Base-by-base conservation (phyloP, 2,888 invertebrate genomes). In the Omphaloscelis lunosa region DNA sequence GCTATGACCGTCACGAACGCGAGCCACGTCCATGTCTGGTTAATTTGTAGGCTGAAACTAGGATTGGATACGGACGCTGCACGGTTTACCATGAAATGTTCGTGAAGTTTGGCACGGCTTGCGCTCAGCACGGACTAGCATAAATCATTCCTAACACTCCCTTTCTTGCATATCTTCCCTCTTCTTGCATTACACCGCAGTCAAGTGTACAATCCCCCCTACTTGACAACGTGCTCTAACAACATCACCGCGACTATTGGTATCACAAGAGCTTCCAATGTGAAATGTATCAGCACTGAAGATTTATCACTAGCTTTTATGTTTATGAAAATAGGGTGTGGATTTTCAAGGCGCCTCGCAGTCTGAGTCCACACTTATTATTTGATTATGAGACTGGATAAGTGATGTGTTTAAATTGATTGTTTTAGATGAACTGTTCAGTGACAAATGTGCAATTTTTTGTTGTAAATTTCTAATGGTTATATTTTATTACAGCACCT, bases 241-340 rank as follows among this genome's bases (percentile, higher is more conserved):
- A 85, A 85, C 78, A 88, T 80, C 73, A 84, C 75, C 65, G 63
- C 76, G 75, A 82, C 76, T 83, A 86, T 84, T 84, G 85, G 85
- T 83, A 83, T 76, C 75, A 68, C 80, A 65, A 85, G 82, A 87
- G 76, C 77, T 87, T 72, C 72, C 73, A 77, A 83, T 79, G 62
- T 72, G 69, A 82, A 77, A 86, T 70, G 75, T 84, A 86, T 85
- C 82, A 79, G 83, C 75, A 51, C 66, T 27, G 72, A 79, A 88
- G 88, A 86, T 88, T 88, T 88, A 86, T 87, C 45, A 76, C 79
- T 65, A 58, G 79, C 77, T 82, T 77, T 83, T 85, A 83, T 82
- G 79, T 78, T 73, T 83, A 83, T 88, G 85, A 78, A 83, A 78
- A 84, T 65, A 75, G 78, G 61, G 79, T 71, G 75, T 78, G 70